phyloP scores from a whole-genome alignment of 1,140 invertebrate species.

The Leptinotarsa undecemlineata region DNA sequence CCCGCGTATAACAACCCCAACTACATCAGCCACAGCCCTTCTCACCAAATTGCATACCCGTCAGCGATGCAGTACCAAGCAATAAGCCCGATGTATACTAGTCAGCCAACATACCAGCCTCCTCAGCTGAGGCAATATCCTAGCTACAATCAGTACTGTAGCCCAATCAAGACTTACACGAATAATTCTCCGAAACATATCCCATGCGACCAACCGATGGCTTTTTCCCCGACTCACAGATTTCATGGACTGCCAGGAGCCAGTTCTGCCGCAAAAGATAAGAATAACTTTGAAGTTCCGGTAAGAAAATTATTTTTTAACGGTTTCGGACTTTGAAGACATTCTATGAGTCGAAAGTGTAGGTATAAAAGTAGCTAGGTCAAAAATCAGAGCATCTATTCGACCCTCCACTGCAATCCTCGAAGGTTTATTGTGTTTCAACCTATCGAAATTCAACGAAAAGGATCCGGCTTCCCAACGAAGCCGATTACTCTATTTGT shows the following conservation, averaged over 20 bases:
- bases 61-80: constrained; percentile 46
- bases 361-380: too few relatives aligned
- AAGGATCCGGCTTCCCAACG: too few relatives aligned
- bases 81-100: constrained; percentile 41
- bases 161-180: constrained; percentile 41
- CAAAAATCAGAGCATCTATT: too few relatives aligned
- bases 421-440: too few relatives aligned
- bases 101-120: constrained; percentile 35
- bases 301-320: background rate
- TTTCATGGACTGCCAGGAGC: constrained; percentile 29
- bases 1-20: constrained; percentile 34
- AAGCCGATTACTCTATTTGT: too few relatives aligned
- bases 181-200: constrained; percentile 45
- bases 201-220: constrained; percentile 40
- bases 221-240: constrained; percentile 36
- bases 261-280: background rate
- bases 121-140: constrained; percentile 33
- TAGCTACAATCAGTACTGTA: constrained; percentile 38
- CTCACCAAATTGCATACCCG: constrained; percentile 37
- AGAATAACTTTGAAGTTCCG: background rate
- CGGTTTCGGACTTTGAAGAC: too few relatives aligned
- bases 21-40: constrained; percentile 36
- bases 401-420: too few relatives aligned
- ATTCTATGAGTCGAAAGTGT: too few relatives aligned
- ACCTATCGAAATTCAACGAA: too few relatives aligned